phyloP scores from a whole-genome alignment of 2,797 vertebrate genomes.

The Protonibea diacanthus region DNA sequence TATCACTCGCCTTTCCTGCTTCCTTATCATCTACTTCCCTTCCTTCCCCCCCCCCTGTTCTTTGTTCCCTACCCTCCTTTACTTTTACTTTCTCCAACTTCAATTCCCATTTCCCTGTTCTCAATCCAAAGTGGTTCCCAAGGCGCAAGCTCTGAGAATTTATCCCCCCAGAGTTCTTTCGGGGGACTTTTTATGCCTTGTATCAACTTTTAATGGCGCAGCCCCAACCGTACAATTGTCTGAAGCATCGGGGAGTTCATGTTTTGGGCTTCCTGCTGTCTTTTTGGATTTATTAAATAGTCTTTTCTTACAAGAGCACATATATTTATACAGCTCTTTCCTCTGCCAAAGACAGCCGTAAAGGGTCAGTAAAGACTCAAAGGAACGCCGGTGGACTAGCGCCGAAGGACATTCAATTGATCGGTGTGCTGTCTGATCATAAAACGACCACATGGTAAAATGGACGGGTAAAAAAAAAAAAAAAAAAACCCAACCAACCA shows the following conservation, averaged over 20 bases:
- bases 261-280: conserved; percentile 41
- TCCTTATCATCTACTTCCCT: conserved; percentile 36
- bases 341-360: conserved; percentile 58
- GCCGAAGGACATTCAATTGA: conserved; percentile 71
- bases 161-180: conserved; percentile 45
- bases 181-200: conserved; percentile 47
- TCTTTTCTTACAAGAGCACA: conserved; percentile 38
- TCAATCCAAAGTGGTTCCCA: conserved; percentile 62
- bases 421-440: conserved; percentile 65
- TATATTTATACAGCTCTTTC: conserved; percentile 64
- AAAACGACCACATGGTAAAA: conserved; percentile 70
- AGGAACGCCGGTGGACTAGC: conserved; percentile 57
- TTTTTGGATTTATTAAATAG: conserved; percentile 61
- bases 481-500: no score
- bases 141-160: conserved; percentile 46
- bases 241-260: conserved; percentile 49
- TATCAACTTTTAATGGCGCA: conserved; percentile 61
- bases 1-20: conserved; percentile 42
- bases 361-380: conserved; percentile 69
- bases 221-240: conserved; percentile 40
- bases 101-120: conserved; percentile 43
- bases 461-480: conserved; percentile 30
- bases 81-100: conserved; percentile 37
- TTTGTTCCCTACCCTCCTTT: conserved; percentile 16
- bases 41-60: conserved; percentile 9